phyloP scores from a whole-genome alignment of 2,113 vertebrate genomes.

The Catagonus wagneri region DNA sequence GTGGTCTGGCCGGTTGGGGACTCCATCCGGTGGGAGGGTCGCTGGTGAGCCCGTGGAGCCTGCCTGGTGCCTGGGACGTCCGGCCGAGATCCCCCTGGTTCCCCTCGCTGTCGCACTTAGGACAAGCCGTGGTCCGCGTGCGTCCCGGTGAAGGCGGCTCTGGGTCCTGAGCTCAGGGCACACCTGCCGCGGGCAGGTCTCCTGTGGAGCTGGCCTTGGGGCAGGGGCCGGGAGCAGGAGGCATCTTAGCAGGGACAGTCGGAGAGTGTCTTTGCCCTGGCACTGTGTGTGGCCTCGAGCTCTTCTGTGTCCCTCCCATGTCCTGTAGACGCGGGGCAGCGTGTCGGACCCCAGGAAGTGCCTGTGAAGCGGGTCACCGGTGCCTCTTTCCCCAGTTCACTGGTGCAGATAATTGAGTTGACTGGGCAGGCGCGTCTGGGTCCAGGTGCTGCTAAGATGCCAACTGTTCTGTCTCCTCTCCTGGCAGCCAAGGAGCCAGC shows the following conservation, averaged over 20 bases:
- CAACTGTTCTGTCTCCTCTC: slow-evolving; percentile 66
- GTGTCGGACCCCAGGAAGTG: background rate
- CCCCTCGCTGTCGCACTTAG: fast-evolving
- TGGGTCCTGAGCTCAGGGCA: fast-evolving
- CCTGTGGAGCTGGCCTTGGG: background rate
- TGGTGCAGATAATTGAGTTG: slow-evolving; percentile 70
- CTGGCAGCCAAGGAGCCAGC: slow-evolving; percentile 59
- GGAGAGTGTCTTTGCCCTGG: background rate
- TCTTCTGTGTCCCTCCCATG: background rate
- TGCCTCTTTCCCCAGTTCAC: slow-evolving; percentile 60
- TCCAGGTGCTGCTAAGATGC: slow-evolving; percentile 40
- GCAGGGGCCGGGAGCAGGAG: background rate
- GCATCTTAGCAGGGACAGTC: background rate
- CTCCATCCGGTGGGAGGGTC: no score
- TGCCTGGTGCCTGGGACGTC: background rate
- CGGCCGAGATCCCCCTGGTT: fast-evolving
- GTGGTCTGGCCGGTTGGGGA: background rate
- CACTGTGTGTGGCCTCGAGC: background rate
- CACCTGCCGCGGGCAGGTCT: no score
- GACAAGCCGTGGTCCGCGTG: background rate
- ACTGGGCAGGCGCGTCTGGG: slow-evolving; percentile 25
- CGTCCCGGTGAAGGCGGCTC: fast-evolving
- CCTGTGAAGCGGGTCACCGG: background rate
- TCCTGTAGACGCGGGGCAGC: background rate
- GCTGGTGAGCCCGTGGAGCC: no score